phyloP scores from a whole-genome alignment of 2,113 vertebrate genomes.

The Cephalopholis sonnerati region DNA sequence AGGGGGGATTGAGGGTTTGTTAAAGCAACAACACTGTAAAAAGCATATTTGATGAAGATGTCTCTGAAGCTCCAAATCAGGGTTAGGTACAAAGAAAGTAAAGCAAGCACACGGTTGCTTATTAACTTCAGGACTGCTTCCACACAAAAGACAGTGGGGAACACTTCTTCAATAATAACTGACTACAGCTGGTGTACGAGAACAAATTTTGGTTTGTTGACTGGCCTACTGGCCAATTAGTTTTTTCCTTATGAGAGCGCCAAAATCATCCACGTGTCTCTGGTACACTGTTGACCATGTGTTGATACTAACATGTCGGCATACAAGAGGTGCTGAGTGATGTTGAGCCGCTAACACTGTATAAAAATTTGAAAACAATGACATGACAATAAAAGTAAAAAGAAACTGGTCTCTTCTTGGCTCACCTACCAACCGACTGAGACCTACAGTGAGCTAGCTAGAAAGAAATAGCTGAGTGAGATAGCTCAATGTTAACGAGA shows the following conservation, averaged over 20 bases:
- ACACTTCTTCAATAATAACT: background rate
- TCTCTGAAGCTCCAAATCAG: constrained; percentile 26
- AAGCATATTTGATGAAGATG: constrained; percentile 57
- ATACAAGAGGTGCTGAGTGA: background rate
- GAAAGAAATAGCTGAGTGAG: no score
- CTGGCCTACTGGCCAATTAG: background rate
- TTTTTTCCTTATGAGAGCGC: background rate
- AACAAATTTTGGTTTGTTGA: background rate
- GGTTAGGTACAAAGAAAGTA: constrained; percentile 24
- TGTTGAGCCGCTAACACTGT: background rate
- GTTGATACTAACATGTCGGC: background rate
- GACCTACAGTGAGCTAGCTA: background rate
- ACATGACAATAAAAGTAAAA: background rate
- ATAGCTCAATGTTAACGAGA: no score
- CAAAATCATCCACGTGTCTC: constrained; percentile 19
- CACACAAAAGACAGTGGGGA: constrained; percentile 4
- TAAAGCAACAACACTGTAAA: constrained; percentile 69
- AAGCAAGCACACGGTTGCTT: constrained; percentile 39
- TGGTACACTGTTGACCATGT: background rate
- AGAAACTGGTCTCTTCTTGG: background rate
- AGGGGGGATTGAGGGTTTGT: constrained; percentile 51
- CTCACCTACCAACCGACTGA: background rate
- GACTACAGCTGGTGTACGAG: background rate
- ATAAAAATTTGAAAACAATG: background rate
- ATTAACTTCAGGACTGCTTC: constrained; percentile 45